These are phyloP conservation scores for Sylvilagus floridanus DNA, from an alignment of 2,797 vertebrate genomes.

Conservation along the genomic window DNA sequence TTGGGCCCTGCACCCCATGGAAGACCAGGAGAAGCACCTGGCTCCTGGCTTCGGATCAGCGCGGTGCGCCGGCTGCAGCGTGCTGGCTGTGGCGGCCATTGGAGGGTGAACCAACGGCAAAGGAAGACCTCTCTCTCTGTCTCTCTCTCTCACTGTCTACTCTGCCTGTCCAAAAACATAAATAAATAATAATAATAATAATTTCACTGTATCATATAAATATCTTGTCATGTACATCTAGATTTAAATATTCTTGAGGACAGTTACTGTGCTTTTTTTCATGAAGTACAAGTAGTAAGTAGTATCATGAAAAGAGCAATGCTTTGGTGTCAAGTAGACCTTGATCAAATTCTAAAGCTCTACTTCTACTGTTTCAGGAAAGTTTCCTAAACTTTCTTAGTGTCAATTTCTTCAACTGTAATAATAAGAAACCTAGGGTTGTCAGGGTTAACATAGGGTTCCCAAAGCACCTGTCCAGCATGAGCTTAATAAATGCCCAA, in stretches of 20 bases:
- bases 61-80: too few relatives aligned
- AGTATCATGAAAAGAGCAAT: not conserved
- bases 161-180: too few relatives aligned
- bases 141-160: too few relatives aligned
- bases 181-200: slow-evolving; percentile 27
- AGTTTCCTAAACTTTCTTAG: not conserved
- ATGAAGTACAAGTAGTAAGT: not conserved
- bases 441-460: not conserved
- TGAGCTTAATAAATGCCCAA: slow-evolving; percentile 9
- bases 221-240: not conserved
- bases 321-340: not conserved
- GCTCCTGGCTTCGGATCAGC: too few relatives aligned
- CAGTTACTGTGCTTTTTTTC: not conserved
- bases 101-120: too few relatives aligned
- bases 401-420: not conserved
- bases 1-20: too few relatives aligned
- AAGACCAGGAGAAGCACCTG: too few relatives aligned
- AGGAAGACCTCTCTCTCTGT: too few relatives aligned
- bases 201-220: not conserved
- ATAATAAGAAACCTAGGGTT: not conserved
- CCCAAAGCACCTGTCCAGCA: not conserved
- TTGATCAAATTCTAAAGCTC: not conserved
- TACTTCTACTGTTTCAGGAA: not conserved
- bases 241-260: not conserved
- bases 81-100: too few relatives aligned